Conservation (phyloP, 2,797 vertebrate species). For the Eospalax fontanierii region DNA sequence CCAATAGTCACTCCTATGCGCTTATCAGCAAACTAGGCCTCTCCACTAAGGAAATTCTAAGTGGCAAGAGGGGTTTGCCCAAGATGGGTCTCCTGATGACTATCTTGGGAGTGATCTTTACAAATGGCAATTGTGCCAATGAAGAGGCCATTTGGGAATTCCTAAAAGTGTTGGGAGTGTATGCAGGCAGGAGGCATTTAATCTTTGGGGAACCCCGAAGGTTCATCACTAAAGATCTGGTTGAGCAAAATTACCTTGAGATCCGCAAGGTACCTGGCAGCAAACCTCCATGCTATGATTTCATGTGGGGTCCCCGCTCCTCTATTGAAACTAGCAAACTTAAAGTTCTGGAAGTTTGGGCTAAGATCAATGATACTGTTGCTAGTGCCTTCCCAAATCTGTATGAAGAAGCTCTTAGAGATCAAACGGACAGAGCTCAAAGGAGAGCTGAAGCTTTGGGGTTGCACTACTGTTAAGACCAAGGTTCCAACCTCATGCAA, state of each 20-base stretch:
- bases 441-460: rapidly evolving
- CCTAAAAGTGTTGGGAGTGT: not conserved
- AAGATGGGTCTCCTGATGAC: not conserved
- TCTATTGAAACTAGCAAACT: constrained; percentile 27
- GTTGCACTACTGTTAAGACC: not conserved
- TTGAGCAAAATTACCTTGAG: constrained; percentile 26
- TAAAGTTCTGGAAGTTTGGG: constrained; percentile 23
- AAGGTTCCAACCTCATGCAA: rapidly evolving
- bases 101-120: constrained; percentile 10
- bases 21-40: not conserved
- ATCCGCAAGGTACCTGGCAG: not conserved
- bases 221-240: constrained; percentile 55
- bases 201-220: not conserved
- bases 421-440: not conserved
- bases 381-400: not conserved
- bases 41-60: not conserved
- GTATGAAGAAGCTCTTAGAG: constrained; percentile 7
- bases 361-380: not conserved
- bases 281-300: not conserved
- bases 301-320: constrained; percentile 20
- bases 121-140: not conserved
- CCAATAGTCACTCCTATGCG: not conserved
- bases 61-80: not conserved
- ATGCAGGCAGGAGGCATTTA: not conserved
- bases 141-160: constrained; percentile 34